Conservation (phyloP, 2,113 vertebrate species). For the Romanogobio albipinnatus region DNA sequence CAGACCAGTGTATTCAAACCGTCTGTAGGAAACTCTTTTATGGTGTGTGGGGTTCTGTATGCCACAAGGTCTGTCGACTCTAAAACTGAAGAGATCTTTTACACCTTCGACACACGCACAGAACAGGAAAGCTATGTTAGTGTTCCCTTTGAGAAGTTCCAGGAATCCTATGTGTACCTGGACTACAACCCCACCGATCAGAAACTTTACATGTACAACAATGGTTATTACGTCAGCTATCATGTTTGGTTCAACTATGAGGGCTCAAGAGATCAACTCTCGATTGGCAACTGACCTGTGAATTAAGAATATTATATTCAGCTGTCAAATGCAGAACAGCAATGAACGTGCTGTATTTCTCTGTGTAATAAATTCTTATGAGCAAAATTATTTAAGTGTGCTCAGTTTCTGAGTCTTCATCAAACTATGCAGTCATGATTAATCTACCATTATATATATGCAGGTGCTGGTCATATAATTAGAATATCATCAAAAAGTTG, state of each 20-base stretch:
- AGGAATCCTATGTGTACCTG: conserved; percentile 72
- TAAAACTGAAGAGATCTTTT: conserved; percentile 78
- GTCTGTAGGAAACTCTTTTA: conserved; percentile 74
- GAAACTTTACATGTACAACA: conserved; percentile 81
- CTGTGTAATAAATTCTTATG: conserved; percentile 62
- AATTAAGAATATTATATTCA: neutral
- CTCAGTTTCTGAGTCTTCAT: too few species aligned
- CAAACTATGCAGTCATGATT: too few species aligned
- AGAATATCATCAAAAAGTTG: too few species aligned
- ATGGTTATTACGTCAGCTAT: conserved; percentile 73
- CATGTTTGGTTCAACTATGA: conserved; percentile 72
- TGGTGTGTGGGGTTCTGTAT: conserved; percentile 80
- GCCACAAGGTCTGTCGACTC: conserved; percentile 70
- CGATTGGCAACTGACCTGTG: neutral
- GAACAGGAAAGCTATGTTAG: conserved; percentile 64
- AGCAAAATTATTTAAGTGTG: conserved; percentile 55
- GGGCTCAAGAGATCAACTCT: conserved; percentile 31
- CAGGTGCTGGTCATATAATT: too few species aligned
- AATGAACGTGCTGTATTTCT: conserved; percentile 11
- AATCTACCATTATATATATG: too few species aligned
- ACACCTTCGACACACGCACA: conserved; percentile 73
- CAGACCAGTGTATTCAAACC: conserved; percentile 72
- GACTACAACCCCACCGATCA: conserved; percentile 80
- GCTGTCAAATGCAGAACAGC: neutral
- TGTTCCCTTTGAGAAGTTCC: conserved; percentile 74